A percentile compares a stretch with the other conserved stretches of the same genome.
phyloP scores from a whole-genome alignment of 2,888 invertebrate species.

The Torymus tubicola region DNA sequence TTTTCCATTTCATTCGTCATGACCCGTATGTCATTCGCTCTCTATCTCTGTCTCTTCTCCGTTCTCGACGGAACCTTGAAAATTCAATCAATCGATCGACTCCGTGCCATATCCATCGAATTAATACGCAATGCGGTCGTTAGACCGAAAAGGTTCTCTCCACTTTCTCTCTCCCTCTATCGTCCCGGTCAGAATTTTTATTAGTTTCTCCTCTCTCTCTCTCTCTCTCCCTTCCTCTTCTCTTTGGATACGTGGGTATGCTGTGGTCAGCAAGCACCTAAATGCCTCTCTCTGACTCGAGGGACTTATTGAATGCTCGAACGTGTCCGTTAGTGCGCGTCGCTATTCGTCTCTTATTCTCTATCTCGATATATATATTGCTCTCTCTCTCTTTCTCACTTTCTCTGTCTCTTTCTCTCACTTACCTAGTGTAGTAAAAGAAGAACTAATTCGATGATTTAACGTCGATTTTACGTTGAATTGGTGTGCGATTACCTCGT shows the following conservation, averaged over 20 bases:
- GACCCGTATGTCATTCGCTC: background rate
- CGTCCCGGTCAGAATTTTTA: conserved; percentile 18
- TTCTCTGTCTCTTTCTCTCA: background rate
- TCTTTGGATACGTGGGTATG: background rate
- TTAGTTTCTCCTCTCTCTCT: background rate
- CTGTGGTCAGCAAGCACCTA: conserved; percentile 17
- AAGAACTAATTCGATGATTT: conserved; percentile 32
- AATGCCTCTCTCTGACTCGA: conserved; percentile 19
- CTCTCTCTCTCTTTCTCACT: background rate
- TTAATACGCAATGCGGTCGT: conserved; percentile 30
- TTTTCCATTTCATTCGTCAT: background rate
- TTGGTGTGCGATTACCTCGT: background rate
- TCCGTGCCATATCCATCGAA: background rate
- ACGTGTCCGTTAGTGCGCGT: conserved; percentile 1
- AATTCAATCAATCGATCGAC: conserved; percentile 30
- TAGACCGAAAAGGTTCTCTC: background rate
- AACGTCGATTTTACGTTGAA: conserved; percentile 17
- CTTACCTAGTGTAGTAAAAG: no score
- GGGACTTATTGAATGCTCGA: conserved; percentile 37
- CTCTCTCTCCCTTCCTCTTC: no score
- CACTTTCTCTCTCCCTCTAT: background rate
- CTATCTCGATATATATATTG: background rate
- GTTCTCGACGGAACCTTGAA: conserved; percentile 8
- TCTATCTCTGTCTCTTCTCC: background rate
- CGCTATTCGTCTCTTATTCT: conserved; percentile 3